A percentile compares a stretch with the other conserved stretches of the same genome.
Evolutionary conservation across 2,797 vertebrate genomes (phyloP).

Genomic region (Phylloscopus collybita): DNA sequence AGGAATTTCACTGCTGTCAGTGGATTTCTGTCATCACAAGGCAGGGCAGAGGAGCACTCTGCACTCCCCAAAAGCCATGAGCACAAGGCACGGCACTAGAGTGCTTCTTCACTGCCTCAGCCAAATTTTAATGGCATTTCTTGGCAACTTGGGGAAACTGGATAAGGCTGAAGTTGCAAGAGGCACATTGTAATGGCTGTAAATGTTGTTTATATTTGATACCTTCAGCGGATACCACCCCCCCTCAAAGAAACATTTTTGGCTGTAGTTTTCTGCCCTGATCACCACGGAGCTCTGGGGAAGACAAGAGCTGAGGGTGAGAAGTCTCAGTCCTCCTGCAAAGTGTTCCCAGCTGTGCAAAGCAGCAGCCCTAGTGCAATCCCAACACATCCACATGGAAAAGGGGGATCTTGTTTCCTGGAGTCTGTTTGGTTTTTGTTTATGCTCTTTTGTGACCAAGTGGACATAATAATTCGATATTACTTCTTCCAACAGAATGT

Average conservation of each 20-base stretch:
- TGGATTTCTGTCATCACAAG: neutral
- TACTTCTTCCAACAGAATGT: neutral
- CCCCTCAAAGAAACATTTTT: conserved; percentile 36
- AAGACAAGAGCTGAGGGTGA: neutral
- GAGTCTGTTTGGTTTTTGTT: conserved; percentile 4
- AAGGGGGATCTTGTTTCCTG: conserved; percentile 5
- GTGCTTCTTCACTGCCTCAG: conserved; percentile 8
- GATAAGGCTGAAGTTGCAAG: conserved; percentile 28
- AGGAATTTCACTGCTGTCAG: neutral
- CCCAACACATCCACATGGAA: neutral
- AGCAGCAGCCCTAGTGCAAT: neutral
- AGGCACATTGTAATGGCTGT: conserved; percentile 11
- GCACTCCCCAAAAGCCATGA: neutral
- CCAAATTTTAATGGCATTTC: conserved; percentile 63
- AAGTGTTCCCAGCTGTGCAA: conserved; percentile 21
- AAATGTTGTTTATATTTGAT: conserved; percentile 38
- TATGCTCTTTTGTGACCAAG: conserved; percentile 1
- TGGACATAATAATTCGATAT: neutral
- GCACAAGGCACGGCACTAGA: neutral
- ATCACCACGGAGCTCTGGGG: neutral
- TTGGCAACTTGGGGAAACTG: conserved; percentile 55
- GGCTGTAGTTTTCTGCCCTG: neutral
- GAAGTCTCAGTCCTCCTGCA: conserved; percentile 19
- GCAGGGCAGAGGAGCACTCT: neutral
- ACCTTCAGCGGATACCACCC: conserved; percentile 28